These are phyloP conservation scores for Bothrops jararaca DNA, from an alignment of 2,113 vertebrate genomes.

Conservation along the genomic window DNA sequence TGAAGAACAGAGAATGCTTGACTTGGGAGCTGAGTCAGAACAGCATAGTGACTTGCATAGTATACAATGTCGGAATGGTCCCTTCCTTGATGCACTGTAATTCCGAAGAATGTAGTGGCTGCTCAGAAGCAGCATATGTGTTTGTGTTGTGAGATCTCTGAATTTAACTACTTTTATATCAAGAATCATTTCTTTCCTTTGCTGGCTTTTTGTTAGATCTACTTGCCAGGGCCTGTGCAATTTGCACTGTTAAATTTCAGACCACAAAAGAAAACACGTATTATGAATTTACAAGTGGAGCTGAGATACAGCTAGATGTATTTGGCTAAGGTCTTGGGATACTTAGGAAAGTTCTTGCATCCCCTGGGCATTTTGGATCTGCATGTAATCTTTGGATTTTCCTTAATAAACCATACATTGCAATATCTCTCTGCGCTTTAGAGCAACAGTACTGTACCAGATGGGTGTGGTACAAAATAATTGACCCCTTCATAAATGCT, in stretches of 20 bases:
- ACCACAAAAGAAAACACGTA: slow-evolving; percentile 11
- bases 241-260: slow-evolving; percentile 44
- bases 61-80: not conserved
- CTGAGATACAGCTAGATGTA: not conserved
- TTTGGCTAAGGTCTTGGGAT: not conserved
- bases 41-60: not conserved
- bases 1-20: not conserved
- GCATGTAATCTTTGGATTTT: not conserved
- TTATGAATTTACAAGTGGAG: not conserved
- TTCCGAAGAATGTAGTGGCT: not conserved
- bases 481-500: not conserved
- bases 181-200: not conserved
- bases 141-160: not conserved
- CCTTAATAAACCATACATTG: accelerated
- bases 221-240: not conserved
- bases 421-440: not conserved
- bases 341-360: not conserved
- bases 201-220: not conserved
- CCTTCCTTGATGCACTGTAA: not conserved
- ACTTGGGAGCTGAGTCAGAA: not conserved
- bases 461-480: not conserved
- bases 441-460: accelerated
- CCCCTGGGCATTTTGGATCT: not conserved
- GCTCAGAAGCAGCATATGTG: not conserved
- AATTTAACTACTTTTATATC: not conserved